These are phyloP conservation scores for Chrysaora quinquecirrha DNA, from an alignment of 30 jellyfish, hydroid and myxozoan species.

Conservation along the genomic window DNA sequence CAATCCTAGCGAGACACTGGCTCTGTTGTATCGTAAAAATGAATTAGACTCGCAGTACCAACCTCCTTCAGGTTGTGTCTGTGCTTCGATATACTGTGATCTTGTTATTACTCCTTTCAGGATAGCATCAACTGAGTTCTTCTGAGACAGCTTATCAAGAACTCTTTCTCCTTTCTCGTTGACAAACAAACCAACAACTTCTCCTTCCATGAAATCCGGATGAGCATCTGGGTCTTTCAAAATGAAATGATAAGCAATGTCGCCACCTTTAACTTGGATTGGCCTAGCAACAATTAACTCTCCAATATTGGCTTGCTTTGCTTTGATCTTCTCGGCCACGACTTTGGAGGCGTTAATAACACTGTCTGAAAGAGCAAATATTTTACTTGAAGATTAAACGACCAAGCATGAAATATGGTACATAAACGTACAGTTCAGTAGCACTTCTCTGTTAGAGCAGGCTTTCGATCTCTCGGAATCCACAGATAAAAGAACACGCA, in stretches of 20 bases:
- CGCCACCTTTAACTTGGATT: conserved; percentile 70
- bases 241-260: conserved; percentile 85
- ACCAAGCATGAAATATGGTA: no score
- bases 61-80: conserved; percentile 62
- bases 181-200: conserved; percentile 65
- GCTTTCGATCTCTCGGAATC: no score
- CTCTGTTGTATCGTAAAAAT: no score
- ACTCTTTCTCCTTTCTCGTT: conserved; percentile 38
- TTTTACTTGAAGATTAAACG: no score
- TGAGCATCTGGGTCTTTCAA: conserved; percentile 68
- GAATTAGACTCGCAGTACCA: no score
- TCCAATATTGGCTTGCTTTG: conserved; percentile 72
- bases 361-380: conserved; percentile 37
- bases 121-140: conserved; percentile 53
- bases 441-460: no score
- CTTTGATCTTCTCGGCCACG: conserved; percentile 71
- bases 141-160: conserved; percentile 58
- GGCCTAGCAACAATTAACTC: conserved; percentile 63
- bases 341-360: conserved; percentile 52
- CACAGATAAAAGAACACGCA: no score
- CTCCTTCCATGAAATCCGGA: conserved; percentile 62
- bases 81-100: conserved; percentile 80
- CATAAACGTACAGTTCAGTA: no score
- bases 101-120: conserved; percentile 85
- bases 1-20: no score